Base-by-base conservation (phyloP, 2,888 invertebrate genomes). In the Corbicula japonica region DNA sequence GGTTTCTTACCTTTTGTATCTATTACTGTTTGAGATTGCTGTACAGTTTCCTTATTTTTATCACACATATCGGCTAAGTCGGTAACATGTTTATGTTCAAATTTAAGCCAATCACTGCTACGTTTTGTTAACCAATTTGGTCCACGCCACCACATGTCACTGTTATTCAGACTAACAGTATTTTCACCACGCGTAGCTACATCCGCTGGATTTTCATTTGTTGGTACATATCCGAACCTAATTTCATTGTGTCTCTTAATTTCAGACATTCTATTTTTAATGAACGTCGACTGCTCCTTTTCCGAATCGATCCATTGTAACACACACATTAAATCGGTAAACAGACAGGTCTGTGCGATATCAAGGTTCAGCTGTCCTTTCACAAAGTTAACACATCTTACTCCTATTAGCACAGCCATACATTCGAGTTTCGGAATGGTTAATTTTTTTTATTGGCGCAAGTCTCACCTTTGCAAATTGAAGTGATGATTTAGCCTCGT, bases 121-220 rank as follows among this genome's bases (percentile, higher is more conserved):
- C n/a, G n/a, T n/a, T n/a, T n/a, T n/a, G n/a, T n/a, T 41, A 41
- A 41, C 69, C 69, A 69, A n/a, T 15, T 23, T 58, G 58, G 69
- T 12, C 56, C 69, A 44, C 41, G 18, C 46, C 58, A 69, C 69
- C 56, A 56, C 10, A 38, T 15, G 41, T 69, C 41, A 18, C n/a
- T 21, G 1, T 28, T 30, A 12, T 8, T 6, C n/a, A 68, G 21
- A n/a, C n/a, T 8, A 4, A n/a, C 38, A 60, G 21, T n/a, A 35
- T 34, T 12, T 4, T 15, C 10, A n/a, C 68, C 68, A 15, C 68
- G 28, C 8, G 41, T 54, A 15, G 56, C 68, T 6, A 54, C 21
- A 41, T 54, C 68, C 4, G 68, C 68, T 10, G 68, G 68, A n/a
- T 68, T 68, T 56, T 68, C 52, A 30, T 12, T 23, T 23, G 52